Base-by-base conservation (phyloP, 2,113 vertebrate genomes). In the Diadophis punctatus region DNA sequence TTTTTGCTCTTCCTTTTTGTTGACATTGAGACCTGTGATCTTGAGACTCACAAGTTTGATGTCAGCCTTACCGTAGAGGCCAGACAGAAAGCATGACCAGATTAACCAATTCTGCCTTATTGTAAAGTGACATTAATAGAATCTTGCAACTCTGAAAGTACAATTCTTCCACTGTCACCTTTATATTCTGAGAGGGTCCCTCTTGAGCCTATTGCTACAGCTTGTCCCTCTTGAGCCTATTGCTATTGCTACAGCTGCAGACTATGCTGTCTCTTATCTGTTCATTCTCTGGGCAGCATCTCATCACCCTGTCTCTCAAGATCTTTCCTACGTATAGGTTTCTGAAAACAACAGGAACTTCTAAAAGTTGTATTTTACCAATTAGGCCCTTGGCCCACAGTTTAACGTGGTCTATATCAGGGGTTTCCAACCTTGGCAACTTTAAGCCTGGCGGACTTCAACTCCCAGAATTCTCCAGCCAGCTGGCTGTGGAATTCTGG, bases 1-100 rank as follows among this genome's bases (percentile, higher is more conserved):
- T 99, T 46, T 46, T 46, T 99, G 99, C 97, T 99, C 99, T 97
- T 99, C 99, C 96, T 99, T 99, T 98, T 99, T 12, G 99, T 95
- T 99, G 99, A 96, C 97, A 98, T 95, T 99, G 99, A 63, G 60
- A 30, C 27, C 11, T 63, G 3, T 12, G 11, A 30, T 30, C 4
- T 63, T 63, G 27, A 30, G 60, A 30, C 60, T 63, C 27, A 63
- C 27, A 30, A 5, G 60, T 63, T 30, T 63, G 27, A 63, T 63
- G 11, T 63, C 60, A 68, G 30, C 12, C 30, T 68, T 68, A n/a
- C 60, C 0, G 12, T 30, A n/a, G n/a, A n/a, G 30, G 14, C 30
- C 60, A 68, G 60, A n/a, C 30, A 68, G 1, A 30, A 68, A n/a
- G 30, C 60, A n/a, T n/a, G 4, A 14, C 30, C 60, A 68, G 30